Evolutionary conservation across 2,797 vertebrate species (phyloP).

Genomic region (Acropternis orthonyx): DNA sequence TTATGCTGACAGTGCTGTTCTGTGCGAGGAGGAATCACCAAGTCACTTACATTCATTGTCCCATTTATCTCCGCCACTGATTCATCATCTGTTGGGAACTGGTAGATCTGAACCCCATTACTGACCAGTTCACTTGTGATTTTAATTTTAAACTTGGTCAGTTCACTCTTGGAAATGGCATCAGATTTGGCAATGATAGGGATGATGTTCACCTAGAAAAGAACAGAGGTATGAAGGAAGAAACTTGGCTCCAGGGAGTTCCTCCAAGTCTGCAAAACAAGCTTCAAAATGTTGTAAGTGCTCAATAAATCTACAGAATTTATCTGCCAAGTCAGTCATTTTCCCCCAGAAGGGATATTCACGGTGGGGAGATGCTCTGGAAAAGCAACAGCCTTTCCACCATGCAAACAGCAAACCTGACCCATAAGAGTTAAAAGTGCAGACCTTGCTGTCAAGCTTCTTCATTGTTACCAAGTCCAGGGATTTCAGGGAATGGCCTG

Average conservation of each 20-base stretch:
- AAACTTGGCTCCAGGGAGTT: not conserved
- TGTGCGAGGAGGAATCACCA: not conserved
- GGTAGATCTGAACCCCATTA: conserved; percentile 98
- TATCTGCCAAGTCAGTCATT: not conserved
- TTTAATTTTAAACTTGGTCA: conserved; percentile 99
- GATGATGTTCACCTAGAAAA: conserved; percentile 92
- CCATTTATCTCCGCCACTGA: conserved; percentile 97
- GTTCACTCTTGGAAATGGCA: conserved; percentile 95
- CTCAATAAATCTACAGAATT: not conserved
- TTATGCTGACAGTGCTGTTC: not conserved
- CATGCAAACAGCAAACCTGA: rapidly evolving
- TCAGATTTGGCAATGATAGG: conserved; percentile 98
- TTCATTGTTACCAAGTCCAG: conserved; percentile 98
- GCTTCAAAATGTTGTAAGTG: not conserved
- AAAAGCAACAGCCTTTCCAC: not conserved
- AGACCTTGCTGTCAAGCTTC: conserved; percentile 98
- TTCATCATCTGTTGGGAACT: conserved; percentile 97
- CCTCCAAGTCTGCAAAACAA: not conserved
- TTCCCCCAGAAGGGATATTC: not conserved
- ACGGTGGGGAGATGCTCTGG: not conserved
- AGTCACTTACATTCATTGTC: conserved; percentile 95
- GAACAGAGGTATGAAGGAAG: not conserved
- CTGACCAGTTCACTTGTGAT: conserved; percentile 98
- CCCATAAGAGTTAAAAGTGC: not conserved
- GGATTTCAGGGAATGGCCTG: conserved; percentile 95